Evolutionary conservation across 1,140 invertebrate species (phyloP), one percentile per base, ranked within the genome.

Genomic region (Drosophila tsacasi): DNA sequence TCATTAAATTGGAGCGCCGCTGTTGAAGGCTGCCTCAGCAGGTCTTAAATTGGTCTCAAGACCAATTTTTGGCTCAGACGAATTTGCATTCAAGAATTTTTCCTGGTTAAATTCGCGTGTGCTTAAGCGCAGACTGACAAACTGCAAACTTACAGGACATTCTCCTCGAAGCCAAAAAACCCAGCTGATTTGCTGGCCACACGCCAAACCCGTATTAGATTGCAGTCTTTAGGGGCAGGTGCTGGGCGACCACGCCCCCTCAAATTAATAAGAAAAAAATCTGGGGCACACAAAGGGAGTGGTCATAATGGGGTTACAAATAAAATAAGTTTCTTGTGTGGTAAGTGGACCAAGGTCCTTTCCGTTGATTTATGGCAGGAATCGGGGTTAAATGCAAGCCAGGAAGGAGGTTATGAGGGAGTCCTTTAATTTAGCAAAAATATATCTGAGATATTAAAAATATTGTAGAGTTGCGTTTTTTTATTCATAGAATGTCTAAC

Each of bases 131-230:
- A 52, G 64, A 75, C 81, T 81, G 85, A 84, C 84, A 89, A 77
- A 39, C 50, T 87, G 68, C 81, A 57, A 87, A 89, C 79, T 89
- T 81, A 85, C 68, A 79, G 23, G 39, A 60, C 59, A 50, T 10
- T 42, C 59, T 30, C 39, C 44, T 37, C 61, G 52, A 46, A 59
- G 13, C 42, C 30, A 21, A 42, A 50, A 25, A 35, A 39, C n/a
- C 21, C 21, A 46, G 44, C 58, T 81, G 73, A 84, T 84, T 84
- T 72, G 44, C 50, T 55, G 62, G 60, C 46, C 80, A 76, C 85
- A 89, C 85, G 85, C 85, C 73, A 89, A 81, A 79, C 65, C 57
- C 46, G 35, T 67, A 89, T 89, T 89, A 89, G 50, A 68, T 73
- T 85, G 81, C 85, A 85, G 54, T 57, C 73, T 82, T 81, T 62